Evolutionary conservation across 64 coral and sea anemone species (phyloP), one percentile per base, ranked within the genome.

Genomic region (Orbicella faveolata): DNA sequence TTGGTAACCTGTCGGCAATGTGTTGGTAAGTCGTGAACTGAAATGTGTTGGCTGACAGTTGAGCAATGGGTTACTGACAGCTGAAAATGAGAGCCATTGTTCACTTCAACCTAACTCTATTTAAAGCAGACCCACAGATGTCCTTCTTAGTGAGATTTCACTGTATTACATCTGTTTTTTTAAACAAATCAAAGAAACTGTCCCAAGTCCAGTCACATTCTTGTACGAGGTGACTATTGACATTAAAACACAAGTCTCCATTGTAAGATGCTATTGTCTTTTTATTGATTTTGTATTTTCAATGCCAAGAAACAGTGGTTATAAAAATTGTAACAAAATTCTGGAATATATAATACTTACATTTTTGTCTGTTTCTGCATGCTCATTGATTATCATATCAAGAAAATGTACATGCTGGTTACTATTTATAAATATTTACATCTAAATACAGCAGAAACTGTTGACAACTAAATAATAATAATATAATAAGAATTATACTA

Each of bases 341-440:
- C 18, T 53, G 41, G n/a, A 39, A 78, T 78, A 78, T 23, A 78
- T 78, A 78, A 78, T 52, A 78, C 35, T 20, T 53, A 53, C 55
- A 59, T 59, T 59, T 83, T 34, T 80, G 12, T 80, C 1, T 57
- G 10, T 36, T 65, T 83, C 9, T 83, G 1, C 37, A 44, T 44
- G 41, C 75, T 52, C 21, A 19, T 48, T 37, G 18, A 44, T 83
- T 65, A 63, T 19, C 17, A 23, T 83, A 18, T 13, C 30, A 83
- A n/a, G 34, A 35, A 83, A 83, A 83, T 83, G 62, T 83, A 67
- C 35, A 83, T 23, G 61, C 80, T 61, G 16, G 33, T 61, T 34
- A 57, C 20, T 63, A 39, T 67, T 83, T 39, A 67, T 44, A 67
- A 67, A 83, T 83, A 83, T 44, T 83, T 83, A 83, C 80, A 65